These are phyloP conservation scores for Nylanderia fulva DNA, from an alignment of 1,140 invertebrate genomes.

Conservation along the genomic window DNA sequence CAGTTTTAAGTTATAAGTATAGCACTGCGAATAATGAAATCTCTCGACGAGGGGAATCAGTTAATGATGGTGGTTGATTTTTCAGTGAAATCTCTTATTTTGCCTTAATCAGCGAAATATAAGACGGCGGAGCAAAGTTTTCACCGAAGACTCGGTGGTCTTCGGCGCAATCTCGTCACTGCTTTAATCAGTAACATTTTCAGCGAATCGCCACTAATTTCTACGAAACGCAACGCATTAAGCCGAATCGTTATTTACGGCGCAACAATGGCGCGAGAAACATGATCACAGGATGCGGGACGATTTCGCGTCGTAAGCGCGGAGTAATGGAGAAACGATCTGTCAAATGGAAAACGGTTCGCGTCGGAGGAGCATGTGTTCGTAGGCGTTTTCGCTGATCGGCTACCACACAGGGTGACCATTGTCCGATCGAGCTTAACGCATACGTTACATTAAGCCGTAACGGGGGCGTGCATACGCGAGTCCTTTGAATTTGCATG, in stretches of 20 bases:
- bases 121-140: too few species aligned
- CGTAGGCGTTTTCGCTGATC: slow-evolving; percentile 32
- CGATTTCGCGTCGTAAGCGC: not conserved
- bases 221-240: slow-evolving; percentile 8
- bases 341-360: slow-evolving; percentile 17
- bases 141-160: too few species aligned
- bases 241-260: slow-evolving; percentile 30
- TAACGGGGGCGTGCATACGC: not conserved
- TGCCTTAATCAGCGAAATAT: too few species aligned
- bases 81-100: too few species aligned
- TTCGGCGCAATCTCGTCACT: too few species aligned
- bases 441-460: slow-evolving; percentile 34
- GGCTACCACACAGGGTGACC: slow-evolving; percentile 30
- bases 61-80: too few species aligned
- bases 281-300: slow-evolving; percentile 7
- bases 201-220: not conserved
- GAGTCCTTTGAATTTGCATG: slow-evolving; percentile 7
- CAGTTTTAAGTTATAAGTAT: too few species aligned
- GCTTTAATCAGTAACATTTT: too few species aligned
- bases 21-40: too few species aligned
- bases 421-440: slow-evolving; percentile 28
- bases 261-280: not conserved
- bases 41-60: too few species aligned
- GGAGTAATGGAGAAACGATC: slow-evolving; percentile 34
- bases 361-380: not conserved